Percentiles rank a stretch among this genome's conserved stretches.
These are phyloP conservation scores for Perca schrenkii DNA, from an alignment of 2,113 vertebrate genomes.

Conservation along the genomic window DNA sequence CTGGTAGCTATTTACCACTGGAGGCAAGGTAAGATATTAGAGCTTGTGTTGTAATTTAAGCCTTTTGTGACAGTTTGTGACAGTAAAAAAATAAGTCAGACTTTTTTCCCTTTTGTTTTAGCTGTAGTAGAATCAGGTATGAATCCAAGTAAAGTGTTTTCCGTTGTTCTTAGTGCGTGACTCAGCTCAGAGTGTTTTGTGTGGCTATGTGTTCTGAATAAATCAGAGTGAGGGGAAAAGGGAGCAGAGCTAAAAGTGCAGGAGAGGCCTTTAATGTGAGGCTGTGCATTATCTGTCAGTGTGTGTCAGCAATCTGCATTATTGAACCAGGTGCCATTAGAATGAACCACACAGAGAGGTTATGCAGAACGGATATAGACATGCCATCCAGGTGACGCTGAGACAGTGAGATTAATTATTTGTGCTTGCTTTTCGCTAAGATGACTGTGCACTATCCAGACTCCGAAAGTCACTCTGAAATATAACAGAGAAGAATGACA, in stretches of 20 bases:
- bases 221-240: constrained; percentile 3
- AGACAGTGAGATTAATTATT: constrained; percentile 37
- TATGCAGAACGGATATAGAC: constrained; percentile 27
- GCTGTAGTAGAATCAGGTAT: background rate
- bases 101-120: background rate
- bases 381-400: background rate
- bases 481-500: background rate
- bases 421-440: background rate
- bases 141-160: constrained; percentile 2
- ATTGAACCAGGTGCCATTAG: constrained; percentile 59
- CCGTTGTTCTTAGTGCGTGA: background rate
- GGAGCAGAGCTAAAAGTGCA: constrained; percentile 21
- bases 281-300: constrained; percentile 48
- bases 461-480: background rate
- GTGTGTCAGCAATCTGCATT: constrained; percentile 46
- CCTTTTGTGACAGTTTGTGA: background rate
- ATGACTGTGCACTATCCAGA: constrained; percentile 1
- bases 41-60: constrained; percentile 12
- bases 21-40: constrained; percentile 81
- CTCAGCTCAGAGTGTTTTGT: constrained; percentile 24
- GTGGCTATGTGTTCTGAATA: background rate
- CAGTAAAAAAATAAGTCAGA: background rate
- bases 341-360: constrained; percentile 28
- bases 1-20: constrained; percentile 78
- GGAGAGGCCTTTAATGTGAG: background rate